Conservation (phyloP, 2,888 invertebrate species). For the Drosophila antonietae region DNA sequence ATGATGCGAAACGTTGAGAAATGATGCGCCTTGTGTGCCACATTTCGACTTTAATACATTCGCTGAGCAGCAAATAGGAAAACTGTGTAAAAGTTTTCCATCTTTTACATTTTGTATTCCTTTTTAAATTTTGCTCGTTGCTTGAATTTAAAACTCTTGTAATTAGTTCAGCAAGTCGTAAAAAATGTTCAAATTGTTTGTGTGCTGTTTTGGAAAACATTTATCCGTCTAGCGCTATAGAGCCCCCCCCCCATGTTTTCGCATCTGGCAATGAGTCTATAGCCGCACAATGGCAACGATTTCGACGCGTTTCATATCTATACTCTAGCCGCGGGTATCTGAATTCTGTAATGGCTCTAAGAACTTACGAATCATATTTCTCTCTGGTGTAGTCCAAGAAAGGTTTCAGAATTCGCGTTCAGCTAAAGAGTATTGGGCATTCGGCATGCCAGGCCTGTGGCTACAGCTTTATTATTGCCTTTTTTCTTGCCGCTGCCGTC, state of each 20-base stretch:
- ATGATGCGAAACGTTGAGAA: constrained; percentile 24
- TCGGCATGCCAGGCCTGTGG: background rate
- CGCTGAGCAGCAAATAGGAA: constrained; percentile 7
- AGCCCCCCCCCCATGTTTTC: constrained; percentile 30
- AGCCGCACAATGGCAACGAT: constrained; percentile 32
- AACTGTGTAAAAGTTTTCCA: constrained; percentile 24
- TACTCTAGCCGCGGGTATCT: background rate
- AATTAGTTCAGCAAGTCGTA: constrained; percentile 69
- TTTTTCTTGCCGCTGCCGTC: constrained; percentile 31
- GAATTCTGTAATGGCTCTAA: background rate
- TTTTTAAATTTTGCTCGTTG: constrained; percentile 32
- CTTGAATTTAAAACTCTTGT: constrained; percentile 34
- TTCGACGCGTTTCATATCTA: constrained; percentile 3
- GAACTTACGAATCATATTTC: background rate
- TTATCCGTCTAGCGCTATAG: constrained; percentile 31
- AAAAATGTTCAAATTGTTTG: constrained; percentile 45
- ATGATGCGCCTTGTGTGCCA: constrained; percentile 41
- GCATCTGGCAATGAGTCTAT: constrained; percentile 45
- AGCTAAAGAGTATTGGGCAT: constrained; percentile 1
- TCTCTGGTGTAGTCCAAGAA: too few relatives aligned
- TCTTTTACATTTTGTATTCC: background rate
- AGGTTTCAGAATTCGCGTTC: background rate
- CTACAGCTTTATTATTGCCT: constrained; percentile 14
- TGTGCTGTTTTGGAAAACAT: constrained; percentile 49
- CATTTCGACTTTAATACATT: constrained; percentile 26